Evolutionary conservation across 1,140 invertebrate genomes (phyloP).

Genomic region (Reticulitermes speratus): DNA sequence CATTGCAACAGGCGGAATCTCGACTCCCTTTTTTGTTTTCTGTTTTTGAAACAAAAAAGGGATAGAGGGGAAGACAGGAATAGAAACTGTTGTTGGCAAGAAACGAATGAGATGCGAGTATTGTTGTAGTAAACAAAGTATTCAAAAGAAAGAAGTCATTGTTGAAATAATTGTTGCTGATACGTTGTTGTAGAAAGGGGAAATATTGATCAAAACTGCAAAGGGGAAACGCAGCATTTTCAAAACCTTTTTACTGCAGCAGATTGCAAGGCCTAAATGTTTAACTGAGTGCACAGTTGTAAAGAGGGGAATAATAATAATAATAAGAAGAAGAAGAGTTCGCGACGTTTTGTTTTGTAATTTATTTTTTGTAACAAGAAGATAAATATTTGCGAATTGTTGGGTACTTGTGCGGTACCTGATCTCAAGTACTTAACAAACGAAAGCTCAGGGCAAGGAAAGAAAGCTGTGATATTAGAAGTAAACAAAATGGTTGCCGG

Average conservation of each 20-base stretch:
- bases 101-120: neutral
- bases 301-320: neutral
- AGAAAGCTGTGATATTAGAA: neutral
- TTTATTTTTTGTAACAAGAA: conserved; percentile 10
- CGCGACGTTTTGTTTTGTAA: neutral
- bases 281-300: neutral
- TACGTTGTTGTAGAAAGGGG: neutral
- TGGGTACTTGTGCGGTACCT: neutral
- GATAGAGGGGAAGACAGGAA: conserved; percentile 25
- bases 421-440: neutral
- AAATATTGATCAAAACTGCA: neutral
- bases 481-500: neutral
- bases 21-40: conserved; percentile 30
- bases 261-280: neutral
- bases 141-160: neutral
- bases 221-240: neutral
- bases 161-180: neutral
- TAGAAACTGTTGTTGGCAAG: neutral
- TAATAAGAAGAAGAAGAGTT: no score
- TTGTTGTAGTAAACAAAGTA: neutral
- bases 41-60: conserved; percentile 26
- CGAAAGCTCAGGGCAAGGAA: neutral
- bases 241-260: neutral
- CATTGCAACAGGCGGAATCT: conserved; percentile 1
- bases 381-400: neutral